Evolutionary conservation across 2,797 vertebrate species (phyloP).

Genomic region (Cottoperca gobio): DNA sequence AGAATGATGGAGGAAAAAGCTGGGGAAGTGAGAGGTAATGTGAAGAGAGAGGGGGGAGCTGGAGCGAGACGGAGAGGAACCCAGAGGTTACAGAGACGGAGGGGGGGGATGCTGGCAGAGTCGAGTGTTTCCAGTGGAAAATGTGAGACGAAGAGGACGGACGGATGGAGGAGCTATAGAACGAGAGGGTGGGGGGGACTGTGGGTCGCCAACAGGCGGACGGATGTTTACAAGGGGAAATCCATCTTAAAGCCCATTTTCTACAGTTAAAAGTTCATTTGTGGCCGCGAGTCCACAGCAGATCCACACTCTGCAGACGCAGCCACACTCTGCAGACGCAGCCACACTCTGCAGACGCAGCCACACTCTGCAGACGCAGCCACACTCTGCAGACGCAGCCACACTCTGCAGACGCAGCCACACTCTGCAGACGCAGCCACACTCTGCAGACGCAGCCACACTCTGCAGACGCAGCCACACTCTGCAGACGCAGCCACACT

Average conservation of each 20-base stretch:
- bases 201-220: conserved; percentile 20
- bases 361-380: too few species aligned
- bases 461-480: too few species aligned
- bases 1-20: background rate
- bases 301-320: too few species aligned
- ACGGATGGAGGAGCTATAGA: conserved; percentile 9
- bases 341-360: too few species aligned
- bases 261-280: conserved; percentile 46
- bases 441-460: too few species aligned
- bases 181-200: background rate
- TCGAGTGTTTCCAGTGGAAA: conserved; percentile 60
- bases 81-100: background rate
- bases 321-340: too few species aligned
- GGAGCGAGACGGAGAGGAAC: conserved; percentile 19
- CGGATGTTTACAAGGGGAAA: conserved; percentile 57
- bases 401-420: too few species aligned
- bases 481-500: too few species aligned
- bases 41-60: conserved; percentile 14
- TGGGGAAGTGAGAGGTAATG: background rate
- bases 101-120: conserved; percentile 29
- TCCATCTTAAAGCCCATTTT: conserved; percentile 48
- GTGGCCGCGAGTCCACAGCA: conserved; percentile 16
- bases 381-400: too few species aligned
- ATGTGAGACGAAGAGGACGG: conserved; percentile 22
- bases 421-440: too few species aligned